Percentiles rank a stretch among this genome's conserved stretches.
These are phyloP conservation scores for Acrocera orbiculus DNA, from an alignment of 2,888 invertebrate species.

Conservation along the genomic window DNA sequence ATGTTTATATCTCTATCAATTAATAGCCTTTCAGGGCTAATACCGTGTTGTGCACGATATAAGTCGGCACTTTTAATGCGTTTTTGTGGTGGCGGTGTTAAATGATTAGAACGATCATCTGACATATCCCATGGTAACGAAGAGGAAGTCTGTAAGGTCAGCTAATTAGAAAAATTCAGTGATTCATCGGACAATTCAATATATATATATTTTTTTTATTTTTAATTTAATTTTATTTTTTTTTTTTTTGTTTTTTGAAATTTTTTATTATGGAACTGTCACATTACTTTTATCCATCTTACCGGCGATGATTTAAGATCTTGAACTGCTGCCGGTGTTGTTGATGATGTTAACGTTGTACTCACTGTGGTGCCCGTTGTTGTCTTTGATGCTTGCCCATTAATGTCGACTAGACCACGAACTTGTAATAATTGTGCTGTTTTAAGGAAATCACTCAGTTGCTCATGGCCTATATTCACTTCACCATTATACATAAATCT, in stretches of 20 bases:
- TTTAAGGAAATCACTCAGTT: conserved; percentile 67
- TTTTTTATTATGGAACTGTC: conserved; percentile 11
- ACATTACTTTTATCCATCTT: conserved; percentile 24
- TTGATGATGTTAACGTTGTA: conserved; percentile 16
- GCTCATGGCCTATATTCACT: conserved; percentile 76
- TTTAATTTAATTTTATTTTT: no score
- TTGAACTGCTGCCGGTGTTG: conserved; percentile 24
- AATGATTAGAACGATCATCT: conserved; percentile 37
- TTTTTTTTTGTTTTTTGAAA: no score
- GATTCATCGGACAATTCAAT: conserved; percentile 7
- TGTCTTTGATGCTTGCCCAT: conserved; percentile 16
- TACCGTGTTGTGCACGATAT: conserved; percentile 42
- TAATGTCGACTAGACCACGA: conserved; percentile 69
- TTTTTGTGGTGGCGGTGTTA: conserved; percentile 45
- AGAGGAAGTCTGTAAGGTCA: conserved; percentile 37
- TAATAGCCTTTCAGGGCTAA: conserved; percentile 28
- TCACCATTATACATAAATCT: conserved; percentile 88
- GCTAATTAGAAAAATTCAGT: conserved; percentile 15
- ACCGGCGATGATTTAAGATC: conserved; percentile 32
- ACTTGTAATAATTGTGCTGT: conserved; percentile 79
- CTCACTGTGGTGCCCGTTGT: conserved; percentile 11
- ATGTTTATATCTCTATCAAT: conserved; percentile 29
- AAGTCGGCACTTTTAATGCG: conserved; percentile 52
- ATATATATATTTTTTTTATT: no score
- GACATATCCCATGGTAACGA: conserved; percentile 45